Percentiles rank a stretch among this genome's conserved stretches.
Evolutionary conservation across 2,888 invertebrate species (phyloP).

Genomic region (Seira ritae): DNA sequence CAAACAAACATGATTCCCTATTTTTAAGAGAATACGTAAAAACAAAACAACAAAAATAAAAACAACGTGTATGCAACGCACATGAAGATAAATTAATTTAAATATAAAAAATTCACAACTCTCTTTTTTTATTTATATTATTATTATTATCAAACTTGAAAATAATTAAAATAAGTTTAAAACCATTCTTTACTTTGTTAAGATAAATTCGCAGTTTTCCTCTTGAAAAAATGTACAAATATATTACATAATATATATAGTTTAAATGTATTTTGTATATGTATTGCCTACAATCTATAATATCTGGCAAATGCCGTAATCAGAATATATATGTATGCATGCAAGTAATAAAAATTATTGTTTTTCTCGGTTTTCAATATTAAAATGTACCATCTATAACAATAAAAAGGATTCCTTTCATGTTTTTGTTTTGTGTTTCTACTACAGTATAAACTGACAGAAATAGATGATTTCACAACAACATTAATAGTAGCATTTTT

Average conservation of each 20-base stretch:
- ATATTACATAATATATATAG: constrained; percentile 29
- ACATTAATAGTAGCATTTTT: constrained; percentile 44
- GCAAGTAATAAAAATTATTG: constrained; percentile 61
- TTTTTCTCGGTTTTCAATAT: constrained; percentile 49
- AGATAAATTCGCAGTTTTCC: constrained; percentile 29
- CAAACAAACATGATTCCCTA: too few relatives aligned
- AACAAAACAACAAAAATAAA: not conserved
- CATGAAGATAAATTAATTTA: not conserved
- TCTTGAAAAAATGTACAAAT: constrained; percentile 51
- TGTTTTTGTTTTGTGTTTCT: constrained; percentile 9
- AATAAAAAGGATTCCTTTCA: constrained; percentile 47
- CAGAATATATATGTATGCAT: constrained; percentile 34
- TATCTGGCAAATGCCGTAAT: constrained; percentile 24
- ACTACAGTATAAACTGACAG: constrained; percentile 43
- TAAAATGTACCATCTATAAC: constrained; percentile 32
- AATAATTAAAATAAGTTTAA: constrained; percentile 4
- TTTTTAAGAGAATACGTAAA: too few relatives aligned
- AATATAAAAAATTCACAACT: not conserved
- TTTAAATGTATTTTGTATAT: constrained; percentile 28
- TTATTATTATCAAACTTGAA: too few relatives aligned
- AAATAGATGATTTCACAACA: constrained; percentile 62
- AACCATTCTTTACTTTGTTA: constrained; percentile 20
- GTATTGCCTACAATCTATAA: constrained; percentile 19
- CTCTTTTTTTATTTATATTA: too few relatives aligned
- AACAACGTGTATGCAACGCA: not conserved